phyloP scores from a whole-genome alignment of 35 echinoderm and acorn worm genomes.

The Apostichopus japonicus region DNA sequence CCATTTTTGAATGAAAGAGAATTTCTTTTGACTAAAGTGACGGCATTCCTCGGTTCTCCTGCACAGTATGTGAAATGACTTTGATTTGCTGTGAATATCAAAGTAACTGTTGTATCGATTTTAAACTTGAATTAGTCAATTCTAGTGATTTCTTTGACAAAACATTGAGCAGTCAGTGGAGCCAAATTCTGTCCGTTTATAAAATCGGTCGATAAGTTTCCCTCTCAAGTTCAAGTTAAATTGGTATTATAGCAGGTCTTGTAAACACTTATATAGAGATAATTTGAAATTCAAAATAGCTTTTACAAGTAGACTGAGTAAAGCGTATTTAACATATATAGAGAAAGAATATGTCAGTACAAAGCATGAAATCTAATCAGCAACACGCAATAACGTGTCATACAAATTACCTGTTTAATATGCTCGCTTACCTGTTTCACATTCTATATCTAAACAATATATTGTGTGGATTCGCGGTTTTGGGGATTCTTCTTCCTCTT shows the following conservation, averaged over 20 bases:
- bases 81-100: not conserved
- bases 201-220: not conserved
- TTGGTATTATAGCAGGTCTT: not conserved
- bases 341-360: too few relatives aligned
- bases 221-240: conserved; percentile 4
- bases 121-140: conserved; percentile 5
- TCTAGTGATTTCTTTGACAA: not conserved
- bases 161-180: not conserved
- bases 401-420: too few relatives aligned
- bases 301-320: not conserved
- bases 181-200: not conserved
- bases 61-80: not conserved
- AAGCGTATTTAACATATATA: too few relatives aligned
- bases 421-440: too few relatives aligned
- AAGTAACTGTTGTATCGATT: conserved; percentile 4
- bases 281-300: conserved; percentile 20
- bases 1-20: conserved; percentile 21
- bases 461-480: too few relatives aligned
- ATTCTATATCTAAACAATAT: too few relatives aligned
- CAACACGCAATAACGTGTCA: too few relatives aligned
- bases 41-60: not conserved
- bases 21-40: not conserved
- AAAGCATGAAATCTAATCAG: too few relatives aligned
- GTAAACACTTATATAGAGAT: not conserved
- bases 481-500: too few relatives aligned